Evolutionary conservation across 2,113 vertebrate species (phyloP), one percentile per base, ranked within the genome.

Genomic region (Scophthalmus maximus): DNA sequence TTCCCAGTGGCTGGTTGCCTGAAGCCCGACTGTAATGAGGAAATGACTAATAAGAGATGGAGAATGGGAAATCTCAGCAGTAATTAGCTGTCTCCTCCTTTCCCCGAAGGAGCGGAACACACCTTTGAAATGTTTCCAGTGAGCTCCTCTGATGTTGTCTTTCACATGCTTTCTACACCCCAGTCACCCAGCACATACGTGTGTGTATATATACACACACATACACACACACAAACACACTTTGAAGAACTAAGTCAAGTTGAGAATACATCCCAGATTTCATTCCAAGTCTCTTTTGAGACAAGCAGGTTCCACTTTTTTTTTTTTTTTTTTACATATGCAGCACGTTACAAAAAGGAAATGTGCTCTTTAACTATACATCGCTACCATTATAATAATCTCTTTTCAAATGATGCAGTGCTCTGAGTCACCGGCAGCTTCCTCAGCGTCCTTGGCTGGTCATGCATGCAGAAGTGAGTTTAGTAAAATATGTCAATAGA

Each of bases 121-220:
- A 89, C 79, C 79, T 90, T 86, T 90, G 78, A 89, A 92, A 83
- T 42, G 50, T 56, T 87, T 87, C 76, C 76, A 86, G 69, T 57
- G 20, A 52, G 47, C 59, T 62, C 56, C 27, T 81, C 71, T 87
- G 72, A 78, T 84, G 71, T 70, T 67, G 34, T 80, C 59, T 40
- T 20, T 69, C 46, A 67, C 32, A 49, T 56, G 40, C 49, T 44
- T 44, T 8, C 44, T 49, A 51, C 73, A 62, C 73, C 76, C 42
- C 22, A 11, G 56, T 49, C 59, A 61, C 40, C 17, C 23, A 46
- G 22, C 64, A 62, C 61, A 77, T 61, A 15, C 49, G 50, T 36
- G 22, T 44, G 42, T 65, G 11, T 51, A 79, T 15, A 67, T 52
- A 52, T 50, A 23, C 5, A 22, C 2, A 44, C 1, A 47, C 8